Evolutionary conservation across 2,888 invertebrate species (phyloP), one percentile per base, ranked within the genome.

Genomic region (Busseola fusca): DNA sequence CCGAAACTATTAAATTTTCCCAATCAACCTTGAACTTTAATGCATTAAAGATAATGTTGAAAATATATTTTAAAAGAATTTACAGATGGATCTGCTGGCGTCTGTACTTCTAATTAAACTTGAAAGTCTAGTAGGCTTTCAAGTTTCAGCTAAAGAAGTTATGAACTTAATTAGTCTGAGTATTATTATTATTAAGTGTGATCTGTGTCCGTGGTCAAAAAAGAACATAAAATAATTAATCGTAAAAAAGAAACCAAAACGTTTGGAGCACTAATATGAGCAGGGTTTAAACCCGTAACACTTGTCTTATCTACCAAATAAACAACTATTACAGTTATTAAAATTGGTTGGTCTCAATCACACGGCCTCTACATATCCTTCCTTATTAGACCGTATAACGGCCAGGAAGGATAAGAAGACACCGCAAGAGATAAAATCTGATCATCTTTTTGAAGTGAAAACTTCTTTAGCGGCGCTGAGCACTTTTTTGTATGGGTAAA

Each of bases 291-390:
- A 27, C 52, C 45, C 25, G 30, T 59, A 48, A 56, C n/a, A 50
- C 50, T 64, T 64, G 27, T 30, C 18, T 69, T 52, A 64, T 48
- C 25, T 52, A 69, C 40, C 25, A 7, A 21, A 21, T 37, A 14
- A 30, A 58, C 25, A 52, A 59, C 54, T 62, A 62, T 52, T 57
- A 74, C 74, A 57, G 76, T 69, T 80, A 74, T 76, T 71, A 54
- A 69, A 63, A 59, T 76, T 69, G 65, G 60, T 75, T 64, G 68
- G 34, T 68, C 63, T 59, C 66, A 76, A 69, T 73, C 75, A 74
- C 69, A 71, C 70, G 70, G 77, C 57, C 62, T 63, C 77, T 52
- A 56, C 59, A 40, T 67, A 58, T 78, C 59, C 78, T 56, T 77
- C 60, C 48, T 56, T 60, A 37, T 27, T 42, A 40, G 21, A 50